Base-by-base conservation (phyloP, 2,888 invertebrate genomes). In the Diarsia rubi region DNA sequence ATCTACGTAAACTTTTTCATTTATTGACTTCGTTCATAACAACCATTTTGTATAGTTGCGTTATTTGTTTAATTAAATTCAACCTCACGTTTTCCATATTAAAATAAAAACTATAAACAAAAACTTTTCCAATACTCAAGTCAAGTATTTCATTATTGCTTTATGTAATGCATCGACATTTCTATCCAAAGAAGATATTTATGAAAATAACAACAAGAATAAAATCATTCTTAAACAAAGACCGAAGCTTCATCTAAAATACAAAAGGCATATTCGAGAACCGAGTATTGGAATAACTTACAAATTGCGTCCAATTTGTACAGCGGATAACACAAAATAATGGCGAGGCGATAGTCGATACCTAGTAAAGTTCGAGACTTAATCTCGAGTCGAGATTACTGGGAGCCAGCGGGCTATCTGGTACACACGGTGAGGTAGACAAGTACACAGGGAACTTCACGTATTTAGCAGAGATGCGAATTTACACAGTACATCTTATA, bases 351-450 rank as follows among this genome's bases (percentile, higher is more conserved):
- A 82, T 89, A 92, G 91, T 93, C 93, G 91, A 95, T 95, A 93
- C 93, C 89, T 88, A 86, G 88, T 78, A 81, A 93, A 95, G 92
- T 95, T 94, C 82, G 89, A 89, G 93, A 93, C 91, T 95, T 95
- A 94, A 95, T 95, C 94, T 93, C 90, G 74, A 92, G 91, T 93
- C 90, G 90, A 91, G 93, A 95, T 94, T 94, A 94, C 93, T 90
- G 81, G 73, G 74, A 79, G 86, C 81, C 76, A 75, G 76, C 85
- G 81, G 90, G 77, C 75, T 71, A 74, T 81, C 67, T 72, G 49
- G 75, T 81, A 83, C 82, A 67, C 52, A 49, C 52, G 24, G 65
- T 3, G 9, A 49, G 81, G 81, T 6, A 77, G 4, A 27, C 0
- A 49, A 65, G 21, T 11, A 9, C 24, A 3, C 67, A 54, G 19